A percentile compares a stretch with the other conserved stretches of the same genome.
These are phyloP conservation scores for Protobothrops flavoviridis DNA, from an alignment of 2,113 vertebrate genomes.

Conservation along the genomic window DNA sequence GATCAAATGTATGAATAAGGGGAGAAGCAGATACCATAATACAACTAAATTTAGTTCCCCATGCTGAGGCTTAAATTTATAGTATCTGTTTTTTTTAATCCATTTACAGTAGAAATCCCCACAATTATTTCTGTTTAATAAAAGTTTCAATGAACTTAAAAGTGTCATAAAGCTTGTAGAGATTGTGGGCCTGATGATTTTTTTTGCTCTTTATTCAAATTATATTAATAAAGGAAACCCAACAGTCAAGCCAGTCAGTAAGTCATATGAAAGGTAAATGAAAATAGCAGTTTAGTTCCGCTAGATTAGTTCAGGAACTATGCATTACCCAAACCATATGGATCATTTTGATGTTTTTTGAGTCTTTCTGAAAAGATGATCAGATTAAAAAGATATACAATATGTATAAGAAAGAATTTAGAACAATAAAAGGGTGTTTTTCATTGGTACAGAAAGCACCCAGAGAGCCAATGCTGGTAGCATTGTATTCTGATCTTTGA, in stretches of 20 bases:
- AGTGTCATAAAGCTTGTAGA: neutral
- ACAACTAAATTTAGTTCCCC: neutral
- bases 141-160: neutral
- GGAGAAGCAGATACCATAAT: neutral
- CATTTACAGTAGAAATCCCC: neutral
- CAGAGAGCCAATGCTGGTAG: neutral
- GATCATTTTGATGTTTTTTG: neutral
- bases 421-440: neutral
- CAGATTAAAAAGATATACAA: no score
- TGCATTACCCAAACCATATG: neutral
- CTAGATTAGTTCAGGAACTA: neutral
- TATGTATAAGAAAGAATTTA: neutral
- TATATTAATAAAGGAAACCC: neutral
- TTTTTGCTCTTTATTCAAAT: neutral
- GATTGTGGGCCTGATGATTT: neutral
- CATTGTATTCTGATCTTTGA: neutral
- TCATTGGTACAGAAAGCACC: neutral
- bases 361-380: neutral
- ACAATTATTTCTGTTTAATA: neutral
- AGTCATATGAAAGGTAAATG: neutral
- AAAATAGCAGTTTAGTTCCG: neutral
- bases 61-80: neutral
- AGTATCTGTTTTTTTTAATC: neutral
- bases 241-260: neutral
- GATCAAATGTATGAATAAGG: neutral